Evolutionary conservation across 2,797 vertebrate genomes (phyloP).

Genomic region (Gouania willdenowi): DNA sequence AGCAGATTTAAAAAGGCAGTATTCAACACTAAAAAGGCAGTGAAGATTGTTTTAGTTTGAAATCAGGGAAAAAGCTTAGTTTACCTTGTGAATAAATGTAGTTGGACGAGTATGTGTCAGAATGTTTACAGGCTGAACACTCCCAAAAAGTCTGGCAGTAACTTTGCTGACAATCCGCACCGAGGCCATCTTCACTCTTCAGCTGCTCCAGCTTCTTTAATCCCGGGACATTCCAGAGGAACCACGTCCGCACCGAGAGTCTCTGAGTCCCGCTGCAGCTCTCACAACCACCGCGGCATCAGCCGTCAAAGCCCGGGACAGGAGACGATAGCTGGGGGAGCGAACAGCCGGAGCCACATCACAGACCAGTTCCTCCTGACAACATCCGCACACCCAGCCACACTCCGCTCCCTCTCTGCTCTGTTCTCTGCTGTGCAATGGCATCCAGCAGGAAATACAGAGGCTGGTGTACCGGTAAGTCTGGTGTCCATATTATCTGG

Average conservation of each 20-base stretch:
- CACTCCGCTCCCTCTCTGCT: neutral
- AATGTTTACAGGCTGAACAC: slow-evolving; percentile 27
- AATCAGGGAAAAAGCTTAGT: too few species aligned
- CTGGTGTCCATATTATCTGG: too few species aligned
- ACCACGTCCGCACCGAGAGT: neutral
- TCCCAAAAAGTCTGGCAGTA: slow-evolving; percentile 56
- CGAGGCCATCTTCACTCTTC: slow-evolving; percentile 49
- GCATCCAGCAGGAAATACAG: too few species aligned
- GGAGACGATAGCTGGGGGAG: slow-evolving; percentile 13
- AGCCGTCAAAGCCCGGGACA: neutral
- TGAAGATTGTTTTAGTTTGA: too few species aligned
- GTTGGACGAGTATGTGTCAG: neutral
- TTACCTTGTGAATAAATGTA: slow-evolving; percentile 48
- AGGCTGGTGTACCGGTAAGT: too few species aligned
- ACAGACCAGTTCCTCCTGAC: slow-evolving; percentile 33
- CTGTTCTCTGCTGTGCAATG: too few species aligned
- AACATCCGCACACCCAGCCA: neutral
- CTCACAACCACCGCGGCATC: neutral
- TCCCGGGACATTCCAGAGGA: slow-evolving; percentile 23
- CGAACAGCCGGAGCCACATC: slow-evolving; percentile 14
- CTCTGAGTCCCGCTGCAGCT: neutral
- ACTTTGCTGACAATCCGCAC: slow-evolving; percentile 56
- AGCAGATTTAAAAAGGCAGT: too few species aligned
- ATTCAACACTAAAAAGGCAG: too few species aligned
- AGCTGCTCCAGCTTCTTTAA: neutral